Evolutionary conservation across 2,113 vertebrate genomes (phyloP).

Genomic region (Oreocharis arfaki): DNA sequence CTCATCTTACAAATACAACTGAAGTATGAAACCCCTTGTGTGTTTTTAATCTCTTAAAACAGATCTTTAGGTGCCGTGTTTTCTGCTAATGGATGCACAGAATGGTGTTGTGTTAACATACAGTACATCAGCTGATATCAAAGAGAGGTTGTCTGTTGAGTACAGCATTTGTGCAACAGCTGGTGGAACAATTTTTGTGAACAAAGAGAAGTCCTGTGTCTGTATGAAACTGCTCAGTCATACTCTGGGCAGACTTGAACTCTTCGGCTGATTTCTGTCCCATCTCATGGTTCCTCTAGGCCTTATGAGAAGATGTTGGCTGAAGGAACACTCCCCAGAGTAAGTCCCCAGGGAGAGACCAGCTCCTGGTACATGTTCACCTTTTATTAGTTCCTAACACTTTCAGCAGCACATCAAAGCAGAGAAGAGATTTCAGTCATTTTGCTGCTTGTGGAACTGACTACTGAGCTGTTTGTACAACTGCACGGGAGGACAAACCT

Average conservation of each 20-base stretch:
- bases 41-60: background rate
- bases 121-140: rapidly evolving
- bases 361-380: background rate
- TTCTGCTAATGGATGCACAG: background rate
- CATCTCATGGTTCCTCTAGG: background rate
- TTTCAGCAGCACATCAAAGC: background rate
- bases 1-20: background rate
- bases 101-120: background rate
- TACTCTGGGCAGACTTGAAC: background rate
- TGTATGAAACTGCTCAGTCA: rapidly evolving
- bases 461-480: background rate
- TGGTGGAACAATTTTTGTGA: background rate
- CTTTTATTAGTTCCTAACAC: background rate
- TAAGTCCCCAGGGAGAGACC: background rate
- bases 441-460: background rate
- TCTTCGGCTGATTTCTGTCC: background rate
- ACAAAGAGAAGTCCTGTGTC: background rate
- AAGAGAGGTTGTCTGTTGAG: background rate
- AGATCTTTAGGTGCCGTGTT: background rate
- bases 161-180: background rate
- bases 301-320: background rate
- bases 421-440: background rate
- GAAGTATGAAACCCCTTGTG: background rate
- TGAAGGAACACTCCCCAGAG: background rate
- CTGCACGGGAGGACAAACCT: background rate